Conservation (phyloP, 2,888 invertebrate genomes). For the Nomada fucata region DNA sequence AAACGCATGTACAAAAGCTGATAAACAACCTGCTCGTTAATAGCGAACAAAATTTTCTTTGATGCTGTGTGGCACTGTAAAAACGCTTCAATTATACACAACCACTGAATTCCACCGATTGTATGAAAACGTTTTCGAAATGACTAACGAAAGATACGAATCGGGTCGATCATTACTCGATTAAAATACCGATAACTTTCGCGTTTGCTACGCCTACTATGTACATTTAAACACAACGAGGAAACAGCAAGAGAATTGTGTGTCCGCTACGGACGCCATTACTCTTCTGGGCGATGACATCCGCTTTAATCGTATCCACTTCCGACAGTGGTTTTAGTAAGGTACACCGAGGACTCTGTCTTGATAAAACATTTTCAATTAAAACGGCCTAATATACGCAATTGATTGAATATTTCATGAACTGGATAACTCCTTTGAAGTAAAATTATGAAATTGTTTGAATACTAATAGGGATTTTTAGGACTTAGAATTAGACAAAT, state of each 20-base stretch:
- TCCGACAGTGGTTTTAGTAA: constrained; percentile 53
- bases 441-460: not conserved
- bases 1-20: constrained; percentile 17
- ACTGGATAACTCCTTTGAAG: not conserved
- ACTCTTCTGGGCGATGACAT: constrained; percentile 66
- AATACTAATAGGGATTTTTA: constrained; percentile 33
- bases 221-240: constrained; percentile 44
- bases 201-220: constrained; percentile 29
- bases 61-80: constrained; percentile 41
- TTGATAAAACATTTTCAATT: not conserved
- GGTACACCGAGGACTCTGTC: not conserved
- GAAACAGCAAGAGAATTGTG: constrained; percentile 58
- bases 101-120: constrained; percentile 49
- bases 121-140: constrained; percentile 8
- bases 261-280: constrained; percentile 68
- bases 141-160: not conserved
- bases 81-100: constrained; percentile 45
- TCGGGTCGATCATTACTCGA: not conserved
- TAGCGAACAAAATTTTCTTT: constrained; percentile 41
- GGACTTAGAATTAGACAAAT: not conserved
- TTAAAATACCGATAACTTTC: constrained; percentile 17
- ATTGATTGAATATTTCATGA: not conserved
- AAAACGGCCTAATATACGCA: not conserved
- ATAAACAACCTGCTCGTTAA: constrained; percentile 54
- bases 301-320: constrained; percentile 56